These are phyloP conservation scores for Corythornis cristatus DNA, from an alignment of 2,113 vertebrate species.

Conservation along the genomic window DNA sequence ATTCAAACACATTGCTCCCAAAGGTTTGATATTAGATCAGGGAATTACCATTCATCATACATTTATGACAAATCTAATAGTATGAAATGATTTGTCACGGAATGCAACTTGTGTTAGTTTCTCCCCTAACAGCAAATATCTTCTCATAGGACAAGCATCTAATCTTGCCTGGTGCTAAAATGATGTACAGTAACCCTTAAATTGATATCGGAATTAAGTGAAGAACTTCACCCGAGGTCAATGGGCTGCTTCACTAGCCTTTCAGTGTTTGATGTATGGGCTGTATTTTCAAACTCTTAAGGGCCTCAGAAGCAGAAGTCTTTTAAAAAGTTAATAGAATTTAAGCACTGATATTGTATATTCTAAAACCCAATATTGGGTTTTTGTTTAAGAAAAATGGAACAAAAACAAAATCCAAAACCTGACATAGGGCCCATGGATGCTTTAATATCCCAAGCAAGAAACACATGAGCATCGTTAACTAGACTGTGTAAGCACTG, in stretches of 20 bases:
- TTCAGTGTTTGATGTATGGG: background rate
- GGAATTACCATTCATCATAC: conserved; percentile 52
- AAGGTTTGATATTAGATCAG: conserved; percentile 41
- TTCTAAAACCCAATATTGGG: background rate
- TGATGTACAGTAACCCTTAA: background rate
- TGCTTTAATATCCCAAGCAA: background rate
- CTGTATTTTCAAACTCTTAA: background rate
- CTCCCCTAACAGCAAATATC: background rate
- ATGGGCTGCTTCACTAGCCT: background rate
- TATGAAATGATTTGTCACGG: conserved; percentile 42
- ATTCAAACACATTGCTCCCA: conserved; percentile 63
- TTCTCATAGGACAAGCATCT: background rate
- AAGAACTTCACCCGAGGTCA: background rate
- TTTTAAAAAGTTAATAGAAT: background rate
- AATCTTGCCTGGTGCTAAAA: background rate
- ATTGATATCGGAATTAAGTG: background rate
- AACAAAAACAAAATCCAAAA: background rate
- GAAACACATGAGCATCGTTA: background rate
- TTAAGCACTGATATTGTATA: background rate
- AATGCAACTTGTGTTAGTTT: background rate
- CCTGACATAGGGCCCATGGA: too few species aligned
- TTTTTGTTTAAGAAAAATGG: background rate
- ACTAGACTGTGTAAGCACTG: background rate
- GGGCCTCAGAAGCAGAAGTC: background rate
- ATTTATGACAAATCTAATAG: conserved; percentile 50